Percentiles rank a stretch among this genome's conserved stretches.
phyloP scores from a whole-genome alignment of 2,113 vertebrate genomes.

The Microcebus murinus region DNA sequence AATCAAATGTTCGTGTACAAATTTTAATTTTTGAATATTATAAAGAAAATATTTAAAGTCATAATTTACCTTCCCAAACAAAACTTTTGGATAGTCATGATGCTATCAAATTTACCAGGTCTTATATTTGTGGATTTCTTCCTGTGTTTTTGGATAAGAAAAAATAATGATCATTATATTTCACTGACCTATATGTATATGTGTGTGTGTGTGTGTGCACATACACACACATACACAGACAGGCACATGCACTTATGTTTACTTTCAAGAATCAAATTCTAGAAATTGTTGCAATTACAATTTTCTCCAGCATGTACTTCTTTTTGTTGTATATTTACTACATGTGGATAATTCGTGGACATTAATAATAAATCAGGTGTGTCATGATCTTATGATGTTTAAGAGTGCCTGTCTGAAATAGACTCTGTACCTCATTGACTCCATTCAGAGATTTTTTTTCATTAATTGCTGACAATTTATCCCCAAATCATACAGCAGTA shows the following conservation, averaged over 20 bases:
- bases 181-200: neutral
- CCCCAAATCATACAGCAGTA: neutral
- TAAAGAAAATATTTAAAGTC: no score
- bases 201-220: fast-evolving
- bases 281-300: neutral
- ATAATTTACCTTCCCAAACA: neutral
- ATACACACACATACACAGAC: neutral
- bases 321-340: neutral
- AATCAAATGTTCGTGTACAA: neutral
- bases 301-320: neutral
- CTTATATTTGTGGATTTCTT: neutral
- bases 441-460: neutral
- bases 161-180: neutral
- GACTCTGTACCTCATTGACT: neutral
- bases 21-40: neutral
- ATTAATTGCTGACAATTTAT: neutral
- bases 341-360: neutral
- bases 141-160: neutral
- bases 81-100: neutral
- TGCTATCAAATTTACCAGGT: neutral
- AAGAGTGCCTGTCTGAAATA: neutral
- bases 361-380: neutral
- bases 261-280: neutral
- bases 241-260: neutral
- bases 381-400: neutral